These are phyloP conservation scores for Stratiomys singularior DNA, from an alignment of 2,888 invertebrate genomes.

Conservation along the genomic window DNA sequence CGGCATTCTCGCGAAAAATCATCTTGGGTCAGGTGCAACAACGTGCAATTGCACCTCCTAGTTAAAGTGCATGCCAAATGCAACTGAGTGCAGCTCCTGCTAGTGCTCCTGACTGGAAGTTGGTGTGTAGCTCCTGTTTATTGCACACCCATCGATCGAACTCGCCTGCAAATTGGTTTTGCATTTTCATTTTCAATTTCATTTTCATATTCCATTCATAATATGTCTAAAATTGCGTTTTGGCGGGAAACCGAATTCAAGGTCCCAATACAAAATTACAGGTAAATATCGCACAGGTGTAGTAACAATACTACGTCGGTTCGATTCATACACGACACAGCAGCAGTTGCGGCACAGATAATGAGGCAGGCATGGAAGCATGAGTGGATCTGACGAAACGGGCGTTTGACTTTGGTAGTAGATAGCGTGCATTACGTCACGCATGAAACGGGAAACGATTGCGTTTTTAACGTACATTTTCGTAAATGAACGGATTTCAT, in stretches of 20 bases:
- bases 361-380: slow-evolving; percentile 25
- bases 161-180: background rate
- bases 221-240: slow-evolving; percentile 25
- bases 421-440: slow-evolving; percentile 53
- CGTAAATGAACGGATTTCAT: slow-evolving; percentile 51
- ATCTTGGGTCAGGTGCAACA: slow-evolving; percentile 35
- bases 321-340: slow-evolving; percentile 17
- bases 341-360: slow-evolving; percentile 24
- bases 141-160: slow-evolving; percentile 31
- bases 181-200: slow-evolving; percentile 10
- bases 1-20: background rate
- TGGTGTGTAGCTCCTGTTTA: slow-evolving; percentile 11
- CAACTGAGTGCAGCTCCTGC: background rate
- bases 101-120: background rate
- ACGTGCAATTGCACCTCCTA: slow-evolving; percentile 15
- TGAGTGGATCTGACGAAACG: slow-evolving; percentile 34
- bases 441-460: slow-evolving; percentile 52
- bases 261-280: slow-evolving; percentile 39
- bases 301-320: background rate
- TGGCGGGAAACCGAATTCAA: slow-evolving; percentile 35
- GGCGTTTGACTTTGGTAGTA: slow-evolving; percentile 9
- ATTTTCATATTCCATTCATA: slow-evolving; percentile 32
- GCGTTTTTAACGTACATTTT: slow-evolving; percentile 52
- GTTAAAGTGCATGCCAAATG: background rate
- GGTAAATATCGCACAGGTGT: slow-evolving; percentile 36